These are phyloP conservation scores for Brachystomella parvula DNA, from an alignment of 1,140 invertebrate species.

Conservation along the genomic window DNA sequence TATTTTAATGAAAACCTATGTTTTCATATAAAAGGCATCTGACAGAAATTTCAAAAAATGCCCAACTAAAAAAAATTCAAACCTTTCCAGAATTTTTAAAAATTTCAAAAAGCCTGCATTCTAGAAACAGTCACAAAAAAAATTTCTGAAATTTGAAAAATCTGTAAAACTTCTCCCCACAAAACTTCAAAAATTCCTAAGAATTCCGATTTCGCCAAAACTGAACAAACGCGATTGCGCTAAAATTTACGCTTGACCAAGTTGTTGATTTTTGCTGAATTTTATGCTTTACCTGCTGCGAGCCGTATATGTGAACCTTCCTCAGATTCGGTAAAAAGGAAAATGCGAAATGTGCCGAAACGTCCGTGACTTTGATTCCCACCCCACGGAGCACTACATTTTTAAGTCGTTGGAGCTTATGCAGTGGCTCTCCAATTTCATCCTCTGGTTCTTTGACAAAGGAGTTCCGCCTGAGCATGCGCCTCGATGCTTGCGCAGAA, in stretches of 20 bases:
- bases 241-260: too few relatives aligned
- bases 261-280: too few relatives aligned
- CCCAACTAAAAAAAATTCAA: not conserved
- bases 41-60: too few relatives aligned
- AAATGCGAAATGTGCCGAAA: constrained; percentile 25
- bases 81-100: not conserved
- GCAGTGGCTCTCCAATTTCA: constrained; percentile 17
- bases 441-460: constrained; percentile 6
- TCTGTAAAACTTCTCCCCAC: not conserved
- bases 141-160: not conserved
- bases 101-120: not conserved
- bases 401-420: constrained; percentile 24
- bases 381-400: constrained; percentile 26
- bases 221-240: too few relatives aligned
- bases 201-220: too few relatives aligned
- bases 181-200: too few relatives aligned
- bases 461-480: constrained; percentile 16
- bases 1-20: too few relatives aligned
- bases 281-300: constrained; percentile 20
- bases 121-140: not conserved
- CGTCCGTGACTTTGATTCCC: constrained; percentile 35
- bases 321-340: constrained; percentile 20
- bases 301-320: constrained; percentile 32
- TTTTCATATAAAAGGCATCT: too few relatives aligned
- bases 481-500: constrained; percentile 13